Conservation (phyloP, 2,797 vertebrate genomes). For the Lepilemur septentrionalis region DNA sequence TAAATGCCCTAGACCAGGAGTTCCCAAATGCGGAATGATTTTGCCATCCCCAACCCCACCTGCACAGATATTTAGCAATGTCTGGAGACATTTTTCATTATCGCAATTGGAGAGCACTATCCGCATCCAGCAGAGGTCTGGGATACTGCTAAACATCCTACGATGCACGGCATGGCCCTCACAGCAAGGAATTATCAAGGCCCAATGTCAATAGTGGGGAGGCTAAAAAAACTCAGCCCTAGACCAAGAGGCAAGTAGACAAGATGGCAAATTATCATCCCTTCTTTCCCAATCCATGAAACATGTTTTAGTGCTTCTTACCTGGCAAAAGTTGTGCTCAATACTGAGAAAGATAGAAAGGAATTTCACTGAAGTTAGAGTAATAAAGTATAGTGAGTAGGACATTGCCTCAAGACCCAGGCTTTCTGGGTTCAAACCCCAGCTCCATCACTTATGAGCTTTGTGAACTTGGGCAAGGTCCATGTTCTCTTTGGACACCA, state of each 20-base stretch:
- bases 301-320: background rate
- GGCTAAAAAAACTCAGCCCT: background rate
- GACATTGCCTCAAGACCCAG: background rate
- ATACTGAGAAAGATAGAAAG: background rate
- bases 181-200: background rate
- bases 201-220: no score
- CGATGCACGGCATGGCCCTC: background rate
- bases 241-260: background rate
- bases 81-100: background rate
- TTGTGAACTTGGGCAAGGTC: background rate
- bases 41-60: background rate
- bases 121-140: background rate
- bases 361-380: background rate
- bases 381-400: background rate
- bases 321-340: background rate
- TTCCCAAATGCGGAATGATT: background rate
- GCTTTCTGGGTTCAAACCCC: background rate
- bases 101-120: background rate
- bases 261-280: background rate
- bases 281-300: background rate
- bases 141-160: background rate
- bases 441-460: background rate
- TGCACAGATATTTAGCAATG: background rate
- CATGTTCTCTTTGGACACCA: background rate
- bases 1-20: background rate